Conservation (phyloP, 2,113 vertebrate genomes). For the Protobothrops mucrosquamatus region DNA sequence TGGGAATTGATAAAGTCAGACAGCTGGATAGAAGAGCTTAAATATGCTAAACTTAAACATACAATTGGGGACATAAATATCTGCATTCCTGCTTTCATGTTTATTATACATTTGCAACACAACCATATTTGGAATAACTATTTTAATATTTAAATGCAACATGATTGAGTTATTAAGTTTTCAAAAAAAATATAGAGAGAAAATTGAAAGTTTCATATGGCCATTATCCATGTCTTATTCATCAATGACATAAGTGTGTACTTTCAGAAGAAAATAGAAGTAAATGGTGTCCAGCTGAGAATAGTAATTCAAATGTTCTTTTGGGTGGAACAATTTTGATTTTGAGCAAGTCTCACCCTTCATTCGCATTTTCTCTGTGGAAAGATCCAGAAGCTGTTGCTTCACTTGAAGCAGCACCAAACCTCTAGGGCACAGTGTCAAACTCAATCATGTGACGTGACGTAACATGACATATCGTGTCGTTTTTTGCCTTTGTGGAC, state of each 20-base stretch:
- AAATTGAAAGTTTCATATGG: constrained; percentile 50
- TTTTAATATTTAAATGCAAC: constrained; percentile 66
- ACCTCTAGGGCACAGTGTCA: background rate
- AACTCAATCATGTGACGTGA: no score
- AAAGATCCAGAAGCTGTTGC: background rate
- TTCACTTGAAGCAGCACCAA: background rate
- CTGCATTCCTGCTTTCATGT: constrained; percentile 62
- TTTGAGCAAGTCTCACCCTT: background rate
- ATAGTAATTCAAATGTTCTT: background rate
- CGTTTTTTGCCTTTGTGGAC: no score
- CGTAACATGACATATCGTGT: no score
- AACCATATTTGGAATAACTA: constrained; percentile 72
- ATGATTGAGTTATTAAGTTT: constrained; percentile 65
- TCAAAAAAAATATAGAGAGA: constrained; percentile 46
- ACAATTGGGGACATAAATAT: constrained; percentile 69
- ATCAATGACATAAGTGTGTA: constrained; percentile 43
- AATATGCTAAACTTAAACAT: constrained; percentile 65
- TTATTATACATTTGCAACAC: constrained; percentile 66
- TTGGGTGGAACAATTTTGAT: background rate
- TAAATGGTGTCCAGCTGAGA: constrained; percentile 22
- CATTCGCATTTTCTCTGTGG: background rate
- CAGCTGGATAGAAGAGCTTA: constrained; percentile 63
- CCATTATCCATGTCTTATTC: constrained; percentile 54
- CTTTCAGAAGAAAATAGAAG: background rate
- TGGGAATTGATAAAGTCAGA: constrained; percentile 63